phyloP scores from a whole-genome alignment of 2,797 vertebrate species.

The Fistularia commersonii region DNA sequence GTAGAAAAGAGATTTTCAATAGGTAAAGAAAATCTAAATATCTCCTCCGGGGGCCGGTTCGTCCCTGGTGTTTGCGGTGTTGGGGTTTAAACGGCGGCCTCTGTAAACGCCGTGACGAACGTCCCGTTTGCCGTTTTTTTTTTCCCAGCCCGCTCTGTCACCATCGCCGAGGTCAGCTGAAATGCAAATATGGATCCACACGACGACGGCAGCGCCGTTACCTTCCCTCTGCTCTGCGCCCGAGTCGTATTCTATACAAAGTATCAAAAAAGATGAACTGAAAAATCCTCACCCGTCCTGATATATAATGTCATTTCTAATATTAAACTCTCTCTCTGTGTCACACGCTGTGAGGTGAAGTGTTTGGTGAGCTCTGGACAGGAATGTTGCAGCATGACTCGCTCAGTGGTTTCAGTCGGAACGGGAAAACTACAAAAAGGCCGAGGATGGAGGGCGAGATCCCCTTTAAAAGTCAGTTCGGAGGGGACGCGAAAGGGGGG shows the following conservation, averaged over 20 bases:
- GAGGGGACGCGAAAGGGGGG: slow-evolving; percentile 21
- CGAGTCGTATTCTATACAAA: slow-evolving; percentile 70
- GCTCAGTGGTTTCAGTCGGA: slow-evolving; percentile 55
- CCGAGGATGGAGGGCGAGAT: slow-evolving; percentile 30
- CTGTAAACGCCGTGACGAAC: too few relatives aligned
- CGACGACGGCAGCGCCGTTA: slow-evolving; percentile 43
- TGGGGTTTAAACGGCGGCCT: too few relatives aligned
- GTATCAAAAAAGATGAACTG: slow-evolving; percentile 69
- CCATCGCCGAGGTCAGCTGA: slow-evolving; percentile 12
- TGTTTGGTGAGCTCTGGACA: slow-evolving; percentile 55
- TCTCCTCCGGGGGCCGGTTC: too few relatives aligned
- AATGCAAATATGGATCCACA: slow-evolving; percentile 55
- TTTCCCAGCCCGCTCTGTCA: too few relatives aligned
- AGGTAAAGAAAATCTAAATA: too few relatives aligned
- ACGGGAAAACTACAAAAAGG: slow-evolving; percentile 17
- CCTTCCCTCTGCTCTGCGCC: slow-evolving; percentile 46
- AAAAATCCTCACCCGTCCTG: slow-evolving; percentile 69
- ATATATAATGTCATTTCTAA: slow-evolving; percentile 48
- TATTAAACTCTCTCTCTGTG: slow-evolving; percentile 42
- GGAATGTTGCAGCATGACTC: slow-evolving; percentile 83
- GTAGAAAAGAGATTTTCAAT: too few relatives aligned
- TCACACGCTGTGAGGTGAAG: slow-evolving; percentile 37
- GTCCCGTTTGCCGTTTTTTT: too few relatives aligned
- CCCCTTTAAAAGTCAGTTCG: slow-evolving; percentile 16
- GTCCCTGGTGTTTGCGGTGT: too few relatives aligned